phyloP scores from a whole-genome alignment of 2,797 vertebrate genomes.

The Microcaecilia unicolor region DNA sequence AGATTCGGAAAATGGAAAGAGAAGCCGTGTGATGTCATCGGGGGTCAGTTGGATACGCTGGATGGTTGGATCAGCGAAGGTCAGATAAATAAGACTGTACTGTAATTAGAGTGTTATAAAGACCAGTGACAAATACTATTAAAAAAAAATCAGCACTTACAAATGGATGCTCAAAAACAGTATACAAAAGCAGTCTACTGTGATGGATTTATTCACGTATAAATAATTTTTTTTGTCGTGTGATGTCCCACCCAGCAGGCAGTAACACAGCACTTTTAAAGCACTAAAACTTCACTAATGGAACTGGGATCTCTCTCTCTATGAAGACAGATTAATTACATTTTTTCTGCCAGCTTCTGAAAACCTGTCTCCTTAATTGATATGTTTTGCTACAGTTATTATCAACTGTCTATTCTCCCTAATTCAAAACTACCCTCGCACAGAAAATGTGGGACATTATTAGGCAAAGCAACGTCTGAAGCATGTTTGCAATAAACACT shows the following conservation, averaged over 20 bases:
- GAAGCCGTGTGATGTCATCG: no score
- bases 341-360: constrained; percentile 1
- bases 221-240: neutral
- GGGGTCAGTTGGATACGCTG: no score
- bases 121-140: no score
- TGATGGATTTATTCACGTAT: neutral
- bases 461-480: no score
- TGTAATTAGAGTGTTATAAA: no score
- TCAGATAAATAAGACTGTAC: no score
- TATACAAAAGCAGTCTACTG: no score
- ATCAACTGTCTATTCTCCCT: neutral
- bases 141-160: no score
- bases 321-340: neutral
- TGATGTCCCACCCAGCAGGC: neutral
- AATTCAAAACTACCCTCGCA: neutral
- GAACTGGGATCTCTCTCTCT: constrained; percentile 13
- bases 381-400: rapidly evolving
- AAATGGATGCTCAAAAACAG: neutral
- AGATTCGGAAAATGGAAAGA: no score
- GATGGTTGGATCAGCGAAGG: no score
- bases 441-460: no score
- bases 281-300: neutral
- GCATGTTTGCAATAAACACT: no score
- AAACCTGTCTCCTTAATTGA: neutral
- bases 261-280: neutral